Percentiles rank a stretch among this genome's conserved stretches.
phyloP scores from a whole-genome alignment of 2,113 vertebrate species.

The Ptyas mucosa region DNA sequence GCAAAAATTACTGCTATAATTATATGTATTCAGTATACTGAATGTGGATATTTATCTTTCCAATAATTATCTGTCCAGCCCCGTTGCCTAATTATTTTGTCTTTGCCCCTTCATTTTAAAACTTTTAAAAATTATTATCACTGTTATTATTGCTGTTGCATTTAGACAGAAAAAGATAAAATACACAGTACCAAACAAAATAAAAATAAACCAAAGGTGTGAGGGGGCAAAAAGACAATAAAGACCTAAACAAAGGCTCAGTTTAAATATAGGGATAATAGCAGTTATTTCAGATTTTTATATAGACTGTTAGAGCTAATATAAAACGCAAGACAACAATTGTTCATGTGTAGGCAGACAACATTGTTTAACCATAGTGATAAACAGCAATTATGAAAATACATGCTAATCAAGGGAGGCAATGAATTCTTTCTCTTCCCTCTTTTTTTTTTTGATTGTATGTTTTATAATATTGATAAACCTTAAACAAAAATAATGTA shows the following conservation, averaged over 20 bases:
- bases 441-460: background rate
- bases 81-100: slow-evolving; percentile 9
- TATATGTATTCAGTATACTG: background rate
- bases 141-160: background rate
- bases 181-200: background rate
- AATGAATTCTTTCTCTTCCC: slow-evolving; percentile 43
- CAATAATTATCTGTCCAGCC: background rate
- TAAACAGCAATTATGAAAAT: slow-evolving; percentile 42
- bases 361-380: slow-evolving; percentile 32
- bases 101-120: background rate
- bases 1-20: background rate
- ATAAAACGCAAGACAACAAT: slow-evolving; percentile 4
- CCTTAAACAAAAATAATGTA: background rate
- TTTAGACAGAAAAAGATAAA: background rate
- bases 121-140: background rate
- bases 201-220: background rate
- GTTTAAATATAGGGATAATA: background rate
- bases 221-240: background rate
- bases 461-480: slow-evolving; percentile 48
- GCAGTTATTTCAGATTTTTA: slow-evolving; percentile 1
- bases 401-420: slow-evolving; percentile 40
- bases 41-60: background rate
- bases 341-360: slow-evolving; percentile 20
- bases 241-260: background rate
- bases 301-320: background rate